phyloP scores from a whole-genome alignment of 2,888 invertebrate genomes.

The Drosophila leonis region DNA sequence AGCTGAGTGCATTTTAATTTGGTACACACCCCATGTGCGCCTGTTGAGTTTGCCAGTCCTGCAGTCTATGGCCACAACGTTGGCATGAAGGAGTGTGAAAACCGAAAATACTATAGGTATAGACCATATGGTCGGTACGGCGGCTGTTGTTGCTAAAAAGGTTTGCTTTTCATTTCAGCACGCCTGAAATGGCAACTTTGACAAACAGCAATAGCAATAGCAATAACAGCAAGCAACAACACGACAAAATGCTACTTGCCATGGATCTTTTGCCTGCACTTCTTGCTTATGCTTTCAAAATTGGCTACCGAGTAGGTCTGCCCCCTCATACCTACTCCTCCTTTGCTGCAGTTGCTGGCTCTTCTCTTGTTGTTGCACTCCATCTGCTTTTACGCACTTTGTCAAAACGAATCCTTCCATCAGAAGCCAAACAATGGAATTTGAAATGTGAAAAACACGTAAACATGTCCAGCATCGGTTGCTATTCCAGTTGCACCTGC shows the following conservation, averaged over 20 bases:
- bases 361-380: slow-evolving; percentile 11
- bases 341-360: slow-evolving; percentile 44
- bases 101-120: slow-evolving; percentile 28
- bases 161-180: slow-evolving; percentile 79
- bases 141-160: slow-evolving; percentile 58
- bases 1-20: slow-evolving; percentile 85
- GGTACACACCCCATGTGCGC: slow-evolving; percentile 70
- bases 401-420: slow-evolving; percentile 39
- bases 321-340: neutral
- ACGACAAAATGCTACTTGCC: slow-evolving; percentile 33
- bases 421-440: slow-evolving; percentile 67
- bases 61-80: slow-evolving; percentile 22
- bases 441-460: slow-evolving; percentile 71
- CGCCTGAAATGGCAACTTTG: slow-evolving; percentile 80
- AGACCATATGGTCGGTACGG: slow-evolving; percentile 20
- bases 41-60: slow-evolving; percentile 54
- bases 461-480: slow-evolving; percentile 35
- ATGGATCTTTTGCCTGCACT: slow-evolving; percentile 11
- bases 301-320: slow-evolving; percentile 31
- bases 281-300: slow-evolving; percentile 50
- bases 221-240: slow-evolving; percentile 31
- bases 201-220: slow-evolving; percentile 70
- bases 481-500: slow-evolving; percentile 10
- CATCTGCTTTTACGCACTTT: slow-evolving; percentile 45
- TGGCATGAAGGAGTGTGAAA: slow-evolving; percentile 29